Evolutionary conservation across 2,113 vertebrate species (phyloP), one percentile per base, ranked within the genome.

Genomic region (Hippocampus abdominalis): DNA sequence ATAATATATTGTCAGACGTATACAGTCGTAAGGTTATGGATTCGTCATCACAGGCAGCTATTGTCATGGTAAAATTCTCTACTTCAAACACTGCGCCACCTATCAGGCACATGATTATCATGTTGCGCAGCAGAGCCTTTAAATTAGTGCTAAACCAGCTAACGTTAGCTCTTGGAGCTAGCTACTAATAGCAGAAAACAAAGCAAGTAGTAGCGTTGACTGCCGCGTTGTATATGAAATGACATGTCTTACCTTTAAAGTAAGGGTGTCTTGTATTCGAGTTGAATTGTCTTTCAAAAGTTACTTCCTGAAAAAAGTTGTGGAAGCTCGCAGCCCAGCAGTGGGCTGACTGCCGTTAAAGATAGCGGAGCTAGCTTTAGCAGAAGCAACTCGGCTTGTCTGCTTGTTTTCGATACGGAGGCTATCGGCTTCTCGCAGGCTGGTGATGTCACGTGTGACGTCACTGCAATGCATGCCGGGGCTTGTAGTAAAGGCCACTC

Each of bases 161-260:
- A 83, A 68, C 66, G 64, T 68, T 83, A 87, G 87, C 87, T 21
- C 40, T 0, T 56, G 48, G 36, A 27, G 71, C 72, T 81, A 82
- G 83, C 81, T 42, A 68, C 73, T 53, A 79, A 71, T 77, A 51
- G 78, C 18, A 75, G 83, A 90, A 88, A 89, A 89, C 83, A 89
- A 82, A 86, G 87, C 87, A 85, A 89, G 84, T 72, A 75, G 77
- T 87, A 85, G 84, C 84, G 67, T 6, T 66, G 65, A 73, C 70
- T 65, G 27, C 39, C 27, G 2, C 6, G 25, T 32, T 59, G 15
- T 32, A 18, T 2, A 18, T 32, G 29, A 7, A 59, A 18, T 32
- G 15, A 8, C 27, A 60, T 8, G 29, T 32, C 64, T 82, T 73
- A 88, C 87, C 86, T 85, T 73, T 56, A 27, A 56, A 39, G 56